Percentiles rank a stretch among this genome's conserved stretches.
phyloP scores from a whole-genome alignment of 2,113 vertebrate genomes.

The Leucopsar rothschildi region DNA sequence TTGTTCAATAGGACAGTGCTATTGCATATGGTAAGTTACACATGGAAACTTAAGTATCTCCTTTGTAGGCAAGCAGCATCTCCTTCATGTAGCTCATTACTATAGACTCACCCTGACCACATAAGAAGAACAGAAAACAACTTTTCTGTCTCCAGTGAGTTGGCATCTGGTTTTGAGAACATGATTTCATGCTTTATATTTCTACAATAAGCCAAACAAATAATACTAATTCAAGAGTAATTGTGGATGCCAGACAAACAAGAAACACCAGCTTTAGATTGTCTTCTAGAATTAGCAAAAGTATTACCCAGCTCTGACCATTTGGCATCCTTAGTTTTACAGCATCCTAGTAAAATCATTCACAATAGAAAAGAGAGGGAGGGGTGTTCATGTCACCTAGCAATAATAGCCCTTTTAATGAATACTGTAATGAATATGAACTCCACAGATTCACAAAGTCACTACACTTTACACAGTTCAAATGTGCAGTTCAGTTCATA shows the following conservation, averaged over 20 bases:
- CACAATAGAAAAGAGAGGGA: not conserved
- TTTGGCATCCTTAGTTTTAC: not conserved
- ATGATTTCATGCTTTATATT: not conserved
- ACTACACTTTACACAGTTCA: not conserved
- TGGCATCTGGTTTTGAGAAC: not conserved
- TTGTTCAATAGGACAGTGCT: not conserved
- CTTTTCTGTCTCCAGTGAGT: not conserved
- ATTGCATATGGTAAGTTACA: not conserved
- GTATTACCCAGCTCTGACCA: not conserved
- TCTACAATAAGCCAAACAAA: constrained; percentile 14
- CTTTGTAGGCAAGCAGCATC: not conserved
- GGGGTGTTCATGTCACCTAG: not conserved
- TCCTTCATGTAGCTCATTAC: not conserved
- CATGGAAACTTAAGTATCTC: not conserved
- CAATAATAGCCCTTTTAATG: not conserved
- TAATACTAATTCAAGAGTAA: constrained; percentile 27
- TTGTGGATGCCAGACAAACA: not conserved
- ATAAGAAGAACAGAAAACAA: not conserved
- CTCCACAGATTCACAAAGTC: not conserved
- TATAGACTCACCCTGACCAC: not conserved
- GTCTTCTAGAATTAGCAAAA: not conserved
- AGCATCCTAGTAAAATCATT: not conserved
- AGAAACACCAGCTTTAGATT: not conserved
- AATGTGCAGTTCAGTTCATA: not conserved
- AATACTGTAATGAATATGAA: not conserved